Evolutionary conservation across 1,140 invertebrate species (phyloP).

Genomic region (Ridgeia piscesae): DNA sequence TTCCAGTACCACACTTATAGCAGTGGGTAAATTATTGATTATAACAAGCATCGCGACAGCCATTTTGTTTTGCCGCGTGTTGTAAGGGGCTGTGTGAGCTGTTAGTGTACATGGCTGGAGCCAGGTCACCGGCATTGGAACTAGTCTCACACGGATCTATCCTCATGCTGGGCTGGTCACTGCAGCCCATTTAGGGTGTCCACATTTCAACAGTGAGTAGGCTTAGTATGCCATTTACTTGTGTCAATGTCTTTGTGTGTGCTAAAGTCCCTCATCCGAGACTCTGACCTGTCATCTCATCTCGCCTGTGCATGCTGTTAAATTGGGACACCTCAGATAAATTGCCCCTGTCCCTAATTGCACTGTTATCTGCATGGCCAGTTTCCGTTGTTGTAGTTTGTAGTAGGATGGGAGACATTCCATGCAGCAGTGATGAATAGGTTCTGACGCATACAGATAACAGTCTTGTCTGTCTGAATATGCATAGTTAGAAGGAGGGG

Average conservation of each 20-base stretch:
- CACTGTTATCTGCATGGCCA: neutral
- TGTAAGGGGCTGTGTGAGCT: neutral
- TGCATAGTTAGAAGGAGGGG: neutral
- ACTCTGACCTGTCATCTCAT: neutral
- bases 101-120: neutral
- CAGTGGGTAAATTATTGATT: constrained; percentile 6
- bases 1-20: neutral
- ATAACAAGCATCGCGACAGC: neutral
- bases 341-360: neutral
- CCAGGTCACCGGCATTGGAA: neutral
- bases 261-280: neutral
- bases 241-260: neutral
- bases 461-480: neutral
- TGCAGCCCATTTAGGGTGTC: neutral
- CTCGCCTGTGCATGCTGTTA: neutral
- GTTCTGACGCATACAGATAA: neutral
- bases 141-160: neutral
- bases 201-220: neutral
- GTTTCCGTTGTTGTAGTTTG: neutral
- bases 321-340: neutral
- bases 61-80: neutral
- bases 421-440: neutral
- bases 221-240: neutral
- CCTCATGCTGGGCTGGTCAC: neutral
- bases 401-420: neutral